Percentiles rank a stretch among this genome's conserved stretches.
Evolutionary conservation across 2,888 invertebrate species (phyloP).

Genomic region (Mamestra brassicae): DNA sequence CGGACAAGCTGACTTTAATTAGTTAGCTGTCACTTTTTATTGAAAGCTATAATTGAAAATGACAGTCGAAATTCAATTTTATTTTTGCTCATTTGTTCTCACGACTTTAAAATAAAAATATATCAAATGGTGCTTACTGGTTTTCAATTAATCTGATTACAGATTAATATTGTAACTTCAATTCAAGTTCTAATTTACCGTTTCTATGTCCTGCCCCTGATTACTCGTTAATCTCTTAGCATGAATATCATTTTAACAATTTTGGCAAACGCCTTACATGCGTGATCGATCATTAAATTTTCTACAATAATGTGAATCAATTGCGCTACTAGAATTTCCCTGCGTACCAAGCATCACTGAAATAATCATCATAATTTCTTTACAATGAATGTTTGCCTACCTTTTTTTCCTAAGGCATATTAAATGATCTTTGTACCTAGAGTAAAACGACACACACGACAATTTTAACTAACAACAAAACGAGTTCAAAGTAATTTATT

Average conservation of each 20-base stretch:
- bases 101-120: not conserved
- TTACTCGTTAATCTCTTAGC: not conserved
- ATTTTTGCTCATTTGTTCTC: conserved; percentile 6
- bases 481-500: conserved; percentile 17
- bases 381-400: not conserved
- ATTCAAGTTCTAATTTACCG: not conserved
- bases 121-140: not conserved
- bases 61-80: not conserved
- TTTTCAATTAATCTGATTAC: conserved; percentile 6
- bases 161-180: not conserved
- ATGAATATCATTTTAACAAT: not conserved
- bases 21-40: conserved; percentile 40
- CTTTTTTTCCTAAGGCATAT: no score
- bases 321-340: not conserved
- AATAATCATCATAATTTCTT: not conserved
- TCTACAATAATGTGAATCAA: no score
- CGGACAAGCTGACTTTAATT: conserved; percentile 29
- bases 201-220: not conserved
- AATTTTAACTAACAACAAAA: conserved; percentile 2
- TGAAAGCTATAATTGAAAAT: conserved; percentile 13
- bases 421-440: not conserved
- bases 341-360: not conserved
- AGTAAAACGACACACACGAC: not conserved
- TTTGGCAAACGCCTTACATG: not conserved
- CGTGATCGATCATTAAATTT: not conserved